These are phyloP conservation scores for Mycetomoellerius zeteki DNA, from an alignment of 1,140 invertebrate genomes.

Conservation along the genomic window DNA sequence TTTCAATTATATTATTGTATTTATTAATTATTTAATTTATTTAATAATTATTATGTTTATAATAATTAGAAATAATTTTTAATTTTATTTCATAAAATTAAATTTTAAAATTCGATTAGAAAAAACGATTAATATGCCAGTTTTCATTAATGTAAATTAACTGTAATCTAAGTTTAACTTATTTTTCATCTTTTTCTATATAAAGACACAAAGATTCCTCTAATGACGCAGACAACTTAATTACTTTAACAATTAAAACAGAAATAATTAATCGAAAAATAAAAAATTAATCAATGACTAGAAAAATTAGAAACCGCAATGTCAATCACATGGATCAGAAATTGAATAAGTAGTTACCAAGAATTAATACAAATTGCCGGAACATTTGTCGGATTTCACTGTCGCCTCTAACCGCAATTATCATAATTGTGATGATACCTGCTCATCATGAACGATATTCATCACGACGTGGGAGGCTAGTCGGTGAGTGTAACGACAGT, in stretches of 20 bases:
- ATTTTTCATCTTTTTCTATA: no score
- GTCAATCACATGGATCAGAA: background rate
- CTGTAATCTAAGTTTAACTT: no score
- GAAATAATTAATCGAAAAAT: conserved; percentile 14
- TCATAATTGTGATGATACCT: conserved; percentile 47
- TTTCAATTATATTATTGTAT: no score
- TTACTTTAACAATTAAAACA: background rate
- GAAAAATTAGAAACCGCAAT: conserved; percentile 26
- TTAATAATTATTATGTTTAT: no score
- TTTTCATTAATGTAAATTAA: no score
- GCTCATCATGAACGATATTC: conserved; percentile 42
- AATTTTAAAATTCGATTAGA: background rate
- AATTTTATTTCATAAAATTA: background rate
- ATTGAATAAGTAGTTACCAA: conserved; percentile 15
- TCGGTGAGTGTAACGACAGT: conserved; percentile 65
- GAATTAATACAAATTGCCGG: conserved; percentile 32
- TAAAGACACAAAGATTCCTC: background rate
- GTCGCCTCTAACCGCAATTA: conserved; percentile 37
- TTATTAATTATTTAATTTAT: no score
- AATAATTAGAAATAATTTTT: background rate
- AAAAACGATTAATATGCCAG: background rate
- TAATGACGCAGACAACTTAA: background rate
- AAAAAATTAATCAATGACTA: background rate
- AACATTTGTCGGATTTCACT: conserved; percentile 26
- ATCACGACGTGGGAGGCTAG: conserved; percentile 31